Base-by-base conservation (phyloP, 2,113 vertebrate species). In the Desmodus rotundus region DNA sequence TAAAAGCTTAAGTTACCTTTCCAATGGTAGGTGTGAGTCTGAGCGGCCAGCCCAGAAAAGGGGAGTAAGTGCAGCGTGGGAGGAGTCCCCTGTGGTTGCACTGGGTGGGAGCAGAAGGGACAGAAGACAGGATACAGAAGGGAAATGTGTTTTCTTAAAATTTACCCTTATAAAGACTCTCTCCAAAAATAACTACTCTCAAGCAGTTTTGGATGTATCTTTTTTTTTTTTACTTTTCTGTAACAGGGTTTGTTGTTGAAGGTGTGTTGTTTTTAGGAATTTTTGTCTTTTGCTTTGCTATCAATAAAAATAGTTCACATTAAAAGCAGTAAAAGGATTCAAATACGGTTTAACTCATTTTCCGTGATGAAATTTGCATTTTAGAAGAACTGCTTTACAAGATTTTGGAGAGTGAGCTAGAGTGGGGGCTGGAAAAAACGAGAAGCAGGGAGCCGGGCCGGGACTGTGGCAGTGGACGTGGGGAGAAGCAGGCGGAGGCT, bases 391-490 rank as follows among this genome's bases (percentile, higher is more conserved):
- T 20, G 4, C 43, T 89, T n/a, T 67, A 5, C 38, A 11, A 14
- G 61, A 41, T n/a, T 56, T 61, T 5, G 13, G n/a, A 31, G 58
- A 63, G 1, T 13, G 15, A 65, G 5, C 3, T 2, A 0, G 26
- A 45, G 5, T 2, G 0, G 28, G 3, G 8, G 47, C 3, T 14
- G 12, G n/a, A 12, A 20, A n/a, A 36, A 41, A 4, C 1, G 4
- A 2, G n/a, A 85, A 50, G 33, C 19, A 10, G 52, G 8, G 38
- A 65, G n/a, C 31, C 22, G 24, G 13, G 54, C 7, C 14, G 38
- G 22, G 31, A 22, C 41, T 19, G 3, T 26, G 9, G 7, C 16
- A 1, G 56, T 5, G 22, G 17, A 1, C 0, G 0, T 4, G 14
- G n/a, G 19, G 31, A 52, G 47, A 61, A 61, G 61, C n/a, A 13